Conservation (phyloP, 2,113 vertebrate species). For the Zosterops borbonicus region DNA sequence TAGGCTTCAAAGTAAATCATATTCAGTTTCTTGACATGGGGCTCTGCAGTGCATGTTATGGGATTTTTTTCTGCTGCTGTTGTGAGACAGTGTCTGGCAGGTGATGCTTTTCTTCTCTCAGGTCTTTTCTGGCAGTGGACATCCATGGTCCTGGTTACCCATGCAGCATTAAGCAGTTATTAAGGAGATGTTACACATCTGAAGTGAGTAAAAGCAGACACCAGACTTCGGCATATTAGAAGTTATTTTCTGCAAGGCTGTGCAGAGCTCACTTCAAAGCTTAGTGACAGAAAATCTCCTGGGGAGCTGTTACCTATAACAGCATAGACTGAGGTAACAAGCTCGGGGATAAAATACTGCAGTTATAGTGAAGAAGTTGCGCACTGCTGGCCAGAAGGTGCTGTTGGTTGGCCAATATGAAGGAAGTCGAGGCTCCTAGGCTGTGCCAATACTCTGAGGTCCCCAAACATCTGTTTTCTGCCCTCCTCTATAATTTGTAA, state of each 20-base stretch:
- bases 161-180: not conserved
- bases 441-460: not conserved
- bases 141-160: not conserved
- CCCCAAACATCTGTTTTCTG: not conserved
- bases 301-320: conserved; percentile 25
- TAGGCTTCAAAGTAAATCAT: not conserved
- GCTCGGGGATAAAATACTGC: not conserved
- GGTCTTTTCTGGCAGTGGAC: not conserved
- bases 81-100: not conserved
- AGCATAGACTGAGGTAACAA: not conserved
- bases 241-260: conserved; percentile 17
- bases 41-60: rapidly evolving
- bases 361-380: not conserved
- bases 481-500: not conserved
- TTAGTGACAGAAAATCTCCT: conserved; percentile 23
- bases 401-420: not conserved
- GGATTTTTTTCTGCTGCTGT: not conserved
- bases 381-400: not conserved
- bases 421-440: not conserved
- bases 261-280: conserved; percentile 17
- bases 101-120: not conserved
- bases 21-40: rapidly evolving
- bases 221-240: not conserved
- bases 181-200: not conserved
- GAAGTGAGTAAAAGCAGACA: conserved; percentile 8